Evolutionary conservation across 2,888 invertebrate species (phyloP).

Genomic region (Caenorhabditis virilis): DNA sequence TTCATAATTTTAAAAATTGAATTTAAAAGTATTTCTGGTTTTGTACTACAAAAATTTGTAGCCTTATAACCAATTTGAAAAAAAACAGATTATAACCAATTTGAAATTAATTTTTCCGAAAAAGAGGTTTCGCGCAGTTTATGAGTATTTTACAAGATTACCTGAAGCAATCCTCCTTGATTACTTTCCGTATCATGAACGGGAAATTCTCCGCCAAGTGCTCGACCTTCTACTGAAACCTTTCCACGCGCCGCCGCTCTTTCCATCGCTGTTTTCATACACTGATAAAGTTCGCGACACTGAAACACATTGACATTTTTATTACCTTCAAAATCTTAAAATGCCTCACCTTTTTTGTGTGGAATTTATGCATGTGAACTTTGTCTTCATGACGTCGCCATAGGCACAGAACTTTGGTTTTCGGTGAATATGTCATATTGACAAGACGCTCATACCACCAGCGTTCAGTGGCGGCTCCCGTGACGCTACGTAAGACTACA

Average conservation of each 20-base stretch:
- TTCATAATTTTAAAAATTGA: too few relatives aligned
- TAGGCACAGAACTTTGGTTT: slow-evolving; percentile 83
- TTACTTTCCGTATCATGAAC: slow-evolving; percentile 95
- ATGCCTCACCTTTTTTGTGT: slow-evolving; percentile 88
- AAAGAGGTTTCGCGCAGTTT: too few relatives aligned
- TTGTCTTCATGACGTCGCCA: slow-evolving; percentile 86
- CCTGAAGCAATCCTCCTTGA: slow-evolving; percentile 77
- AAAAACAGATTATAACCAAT: too few relatives aligned
- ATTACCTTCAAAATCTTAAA: not conserved
- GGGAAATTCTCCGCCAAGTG: slow-evolving; percentile 87
- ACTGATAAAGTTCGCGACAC: slow-evolving; percentile 97
- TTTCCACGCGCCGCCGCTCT: slow-evolving; percentile 77
- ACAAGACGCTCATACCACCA: slow-evolving; percentile 99
- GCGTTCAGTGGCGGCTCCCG: slow-evolving; percentile 74
- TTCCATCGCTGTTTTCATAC: slow-evolving; percentile 98
- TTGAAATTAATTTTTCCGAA: too few relatives aligned
- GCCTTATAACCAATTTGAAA: too few relatives aligned
- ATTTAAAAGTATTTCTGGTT: too few relatives aligned
- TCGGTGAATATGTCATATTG: slow-evolving; percentile 99
- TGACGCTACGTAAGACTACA: slow-evolving; percentile 74
- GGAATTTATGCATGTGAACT: slow-evolving; percentile 95
- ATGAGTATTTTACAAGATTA: not conserved
- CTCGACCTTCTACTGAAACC: slow-evolving; percentile 71
- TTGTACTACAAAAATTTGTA: too few relatives aligned
- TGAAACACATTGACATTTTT: slow-evolving; percentile 71